Evolutionary conservation across 2,888 invertebrate species (phyloP).

Genomic region (Chaitophorus viminalis): DNA sequence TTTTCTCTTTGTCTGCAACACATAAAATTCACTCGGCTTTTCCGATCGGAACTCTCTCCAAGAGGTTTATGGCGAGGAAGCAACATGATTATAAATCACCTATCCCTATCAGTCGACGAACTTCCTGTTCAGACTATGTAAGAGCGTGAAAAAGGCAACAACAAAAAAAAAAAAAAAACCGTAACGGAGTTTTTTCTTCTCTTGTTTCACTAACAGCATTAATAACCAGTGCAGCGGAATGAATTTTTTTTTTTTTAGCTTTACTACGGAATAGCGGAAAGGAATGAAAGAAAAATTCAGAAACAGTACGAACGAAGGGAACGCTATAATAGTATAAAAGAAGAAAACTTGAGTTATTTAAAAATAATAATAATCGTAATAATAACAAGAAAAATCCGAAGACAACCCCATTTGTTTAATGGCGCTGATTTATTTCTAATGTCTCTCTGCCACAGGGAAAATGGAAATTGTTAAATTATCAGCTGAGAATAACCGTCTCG

Average conservation of each 20-base stretch:
- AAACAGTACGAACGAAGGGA: background rate
- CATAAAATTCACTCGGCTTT: conserved; percentile 48
- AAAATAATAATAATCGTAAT: conserved; percentile 29
- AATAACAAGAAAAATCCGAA: conserved; percentile 27
- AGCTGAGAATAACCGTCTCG: background rate
- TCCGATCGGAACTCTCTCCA: conserved; percentile 56
- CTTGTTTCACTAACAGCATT: conserved; percentile 29
- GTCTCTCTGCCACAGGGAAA: background rate
- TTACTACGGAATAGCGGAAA: background rate
- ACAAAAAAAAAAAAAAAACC: background rate
- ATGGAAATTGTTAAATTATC: conserved; percentile 48
- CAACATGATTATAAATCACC: conserved; percentile 59
- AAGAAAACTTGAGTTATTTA: conserved; percentile 26
- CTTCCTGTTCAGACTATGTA: conserved; percentile 34
- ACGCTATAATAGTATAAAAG: background rate
- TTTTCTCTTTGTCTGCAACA: conserved; percentile 35
- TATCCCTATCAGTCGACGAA: conserved; percentile 58
- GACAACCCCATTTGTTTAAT: conserved; percentile 22
- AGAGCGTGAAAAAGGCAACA: conserved; percentile 38
- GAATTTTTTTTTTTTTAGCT: conserved; percentile 11
- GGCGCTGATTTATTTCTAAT: conserved; percentile 49
- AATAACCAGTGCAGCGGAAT: conserved; percentile 41
- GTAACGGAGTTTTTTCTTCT: conserved; percentile 13
- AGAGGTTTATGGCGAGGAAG: conserved; percentile 55
- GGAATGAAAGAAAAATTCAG: conserved; percentile 10